Conservation (phyloP, 1,140 invertebrate species). For the Microvelia longipes region DNA sequence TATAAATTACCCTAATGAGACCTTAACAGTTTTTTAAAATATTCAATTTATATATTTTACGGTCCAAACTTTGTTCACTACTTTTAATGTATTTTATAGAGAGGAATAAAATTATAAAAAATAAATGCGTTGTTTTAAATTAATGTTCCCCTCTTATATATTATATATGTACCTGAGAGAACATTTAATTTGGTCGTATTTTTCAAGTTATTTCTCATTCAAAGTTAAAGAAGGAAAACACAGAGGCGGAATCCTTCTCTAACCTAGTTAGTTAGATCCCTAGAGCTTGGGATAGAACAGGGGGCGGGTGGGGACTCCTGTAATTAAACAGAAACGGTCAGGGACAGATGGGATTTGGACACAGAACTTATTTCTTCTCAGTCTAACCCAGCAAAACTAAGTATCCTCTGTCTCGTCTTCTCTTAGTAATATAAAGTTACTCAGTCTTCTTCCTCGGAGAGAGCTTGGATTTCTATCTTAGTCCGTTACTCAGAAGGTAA, state of each 20-base stretch:
- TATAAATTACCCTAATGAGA: no score
- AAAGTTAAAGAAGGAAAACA: no score
- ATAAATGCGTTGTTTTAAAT: no score
- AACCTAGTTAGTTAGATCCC: neutral
- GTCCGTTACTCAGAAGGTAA: neutral
- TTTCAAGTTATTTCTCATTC: no score
- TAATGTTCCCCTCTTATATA: no score
- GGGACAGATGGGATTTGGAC: neutral
- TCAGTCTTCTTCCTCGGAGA: neutral
- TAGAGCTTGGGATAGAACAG: neutral
- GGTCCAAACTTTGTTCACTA: no score
- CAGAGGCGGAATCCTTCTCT: neutral
- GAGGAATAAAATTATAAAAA: no score
- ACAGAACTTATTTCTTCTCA: neutral
- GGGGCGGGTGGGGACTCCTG: neutral
- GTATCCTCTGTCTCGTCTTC: neutral
- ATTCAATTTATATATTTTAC: no score
- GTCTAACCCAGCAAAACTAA: neutral
- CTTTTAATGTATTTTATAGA: no score
- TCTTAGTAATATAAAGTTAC: neutral
- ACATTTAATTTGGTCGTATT: neutral
- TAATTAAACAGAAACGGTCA: neutral
- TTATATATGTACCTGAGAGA: no score
- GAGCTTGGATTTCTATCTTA: neutral
- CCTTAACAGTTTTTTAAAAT: no score